Base-by-base conservation (phyloP, 2,113 vertebrate genomes). In the Hippocampus zosterae region DNA sequence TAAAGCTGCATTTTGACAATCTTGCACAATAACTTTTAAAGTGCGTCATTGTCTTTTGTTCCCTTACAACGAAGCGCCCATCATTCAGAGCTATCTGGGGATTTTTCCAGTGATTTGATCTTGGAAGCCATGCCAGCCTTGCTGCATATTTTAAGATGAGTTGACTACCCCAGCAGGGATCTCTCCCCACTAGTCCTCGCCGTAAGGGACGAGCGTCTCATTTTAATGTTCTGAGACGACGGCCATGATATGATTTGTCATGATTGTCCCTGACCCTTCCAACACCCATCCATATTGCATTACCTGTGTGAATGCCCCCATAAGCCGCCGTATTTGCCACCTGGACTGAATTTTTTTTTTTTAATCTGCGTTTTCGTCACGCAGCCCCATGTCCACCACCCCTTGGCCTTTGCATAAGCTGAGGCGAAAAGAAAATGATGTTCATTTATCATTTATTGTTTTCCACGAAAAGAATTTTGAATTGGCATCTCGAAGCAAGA, bases 361-460 rank as follows among this genome's bases (percentile, higher is more conserved):
- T 1, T 76, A 71, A 77, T 74, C 67, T 12, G 53, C 29, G 25
- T 27, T 27, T 33, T 33, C 5, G 48, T 1, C 7, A n/a, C 33
- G 23, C 23, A 66, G 12, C 52, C 27, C 23, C 64, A 53, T 63
- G n/a, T 62, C 59, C 56, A 53, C 52, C 56, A 6, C 27, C 15
- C 21, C 25, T 66, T 18, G 67, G 23, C 33, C 64, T 52, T 16
- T 2, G 23, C 59, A 59, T 19, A 75, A 73, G 27, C 25, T 37
- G 25, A 65, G 16, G 70, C 61, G 56, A 66, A 68, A 70, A 70
- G 73, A 46, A 65, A 78, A 71, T n/a, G 21, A 33, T 50, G 70
- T 57, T 78, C 18, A 80, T 85, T 79, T 71, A 78, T 85, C 82
- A 83, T 83, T 82, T 16, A 76, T 79, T 60, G 3, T 41, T 74